A percentile compares a stretch with the other conserved stretches of the same genome.
Conservation (phyloP, 2,888 invertebrate species). For the Erpobdella octoculata region DNA sequence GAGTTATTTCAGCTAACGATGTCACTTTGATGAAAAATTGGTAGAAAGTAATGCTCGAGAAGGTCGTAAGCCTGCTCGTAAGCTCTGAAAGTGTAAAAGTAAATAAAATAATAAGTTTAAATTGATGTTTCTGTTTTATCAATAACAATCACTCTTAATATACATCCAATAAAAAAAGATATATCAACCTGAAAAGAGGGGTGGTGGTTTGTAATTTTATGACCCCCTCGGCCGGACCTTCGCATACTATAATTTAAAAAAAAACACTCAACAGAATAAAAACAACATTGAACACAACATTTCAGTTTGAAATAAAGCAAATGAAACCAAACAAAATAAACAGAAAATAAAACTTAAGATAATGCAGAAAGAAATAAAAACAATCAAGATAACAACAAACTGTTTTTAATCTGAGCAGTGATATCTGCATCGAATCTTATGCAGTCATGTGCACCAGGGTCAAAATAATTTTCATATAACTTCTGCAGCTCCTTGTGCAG, state of each 20-base stretch:
- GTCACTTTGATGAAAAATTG: slow-evolving; percentile 73
- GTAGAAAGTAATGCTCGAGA: slow-evolving; percentile 67
- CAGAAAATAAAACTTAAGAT: not conserved
- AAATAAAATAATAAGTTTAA: not conserved
- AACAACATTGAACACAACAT: no score
- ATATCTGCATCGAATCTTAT: slow-evolving; percentile 59
- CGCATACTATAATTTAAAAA: slow-evolving; percentile 55
- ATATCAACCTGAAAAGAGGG: slow-evolving; percentile 59
- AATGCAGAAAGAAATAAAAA: not conserved
- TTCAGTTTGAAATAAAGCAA: not conserved
- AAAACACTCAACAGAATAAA: not conserved
- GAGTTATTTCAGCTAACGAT: slow-evolving; percentile 57
- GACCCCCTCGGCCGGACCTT: slow-evolving; percentile 61
- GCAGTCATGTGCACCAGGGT: slow-evolving; percentile 59
- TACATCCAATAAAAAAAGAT: not conserved
- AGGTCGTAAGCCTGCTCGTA: slow-evolving; percentile 69
- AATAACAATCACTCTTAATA: not conserved
- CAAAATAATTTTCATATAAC: slow-evolving; percentile 64
- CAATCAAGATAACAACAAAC: slow-evolving; percentile 42
- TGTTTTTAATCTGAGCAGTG: slow-evolving; percentile 57
- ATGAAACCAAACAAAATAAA: not conserved
- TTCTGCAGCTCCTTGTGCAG: slow-evolving; percentile 64
- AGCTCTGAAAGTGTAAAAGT: slow-evolving; percentile 56
- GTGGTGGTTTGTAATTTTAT: slow-evolving; percentile 67
- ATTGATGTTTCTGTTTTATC: not conserved